Conservation (phyloP, 2,797 vertebrate species). For the Xyrichtys novacula region DNA sequence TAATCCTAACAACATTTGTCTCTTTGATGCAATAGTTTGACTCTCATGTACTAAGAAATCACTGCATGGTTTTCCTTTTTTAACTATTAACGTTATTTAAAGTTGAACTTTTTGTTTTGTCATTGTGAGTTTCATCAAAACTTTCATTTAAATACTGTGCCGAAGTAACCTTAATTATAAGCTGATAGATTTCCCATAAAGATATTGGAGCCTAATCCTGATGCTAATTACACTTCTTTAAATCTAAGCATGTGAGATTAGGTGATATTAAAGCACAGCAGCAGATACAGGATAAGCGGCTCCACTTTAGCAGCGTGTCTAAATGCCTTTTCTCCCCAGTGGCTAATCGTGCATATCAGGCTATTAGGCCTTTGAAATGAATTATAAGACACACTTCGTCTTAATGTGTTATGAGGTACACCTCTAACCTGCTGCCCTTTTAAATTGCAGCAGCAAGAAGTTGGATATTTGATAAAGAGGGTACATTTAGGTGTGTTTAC, state of each 20-base stretch:
- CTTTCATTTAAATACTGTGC: no score
- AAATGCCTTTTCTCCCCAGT: slow-evolving; percentile 2
- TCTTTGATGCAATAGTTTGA: no score
- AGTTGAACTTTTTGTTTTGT: no score
- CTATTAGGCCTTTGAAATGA: slow-evolving; percentile 11
- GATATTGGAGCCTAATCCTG: no score
- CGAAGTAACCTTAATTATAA: no score
- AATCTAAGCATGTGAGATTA: not conserved
- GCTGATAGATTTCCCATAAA: no score
- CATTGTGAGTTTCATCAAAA: no score
- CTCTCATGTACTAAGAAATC: no score
- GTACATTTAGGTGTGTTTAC: not conserved
- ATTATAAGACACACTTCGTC: slow-evolving; percentile 27
- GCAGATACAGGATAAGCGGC: slow-evolving; percentile 17
- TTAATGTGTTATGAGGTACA: slow-evolving; percentile 25
- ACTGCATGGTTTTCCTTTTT: no score
- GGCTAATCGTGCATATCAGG: slow-evolving; percentile 44
- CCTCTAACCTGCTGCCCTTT: slow-evolving; percentile 12
- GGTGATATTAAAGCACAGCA: slow-evolving; percentile 8
- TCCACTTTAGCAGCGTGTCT: slow-evolving; percentile 10
- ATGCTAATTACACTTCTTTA: slow-evolving; percentile 38
- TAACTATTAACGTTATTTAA: no score
- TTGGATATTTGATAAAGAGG: no score
- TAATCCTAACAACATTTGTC: no score
- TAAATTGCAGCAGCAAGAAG: slow-evolving; percentile 14